A percentile compares a stretch with the other conserved stretches of the same genome.
Evolutionary conservation across 2,888 invertebrate species (phyloP).

Genomic region (Noctua fimbriata): DNA sequence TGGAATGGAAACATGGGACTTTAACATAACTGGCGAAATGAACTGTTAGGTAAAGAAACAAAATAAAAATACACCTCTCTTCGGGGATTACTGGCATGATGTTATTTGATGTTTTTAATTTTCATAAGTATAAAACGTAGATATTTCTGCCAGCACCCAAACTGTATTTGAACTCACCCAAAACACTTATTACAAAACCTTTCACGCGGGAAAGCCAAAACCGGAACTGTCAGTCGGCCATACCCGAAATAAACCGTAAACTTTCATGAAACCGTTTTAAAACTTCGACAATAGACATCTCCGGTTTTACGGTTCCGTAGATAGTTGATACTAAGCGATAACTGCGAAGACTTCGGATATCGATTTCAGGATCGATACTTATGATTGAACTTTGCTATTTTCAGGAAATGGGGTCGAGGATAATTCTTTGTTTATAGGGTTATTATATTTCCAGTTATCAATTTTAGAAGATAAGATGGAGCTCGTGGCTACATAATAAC

Average conservation of each 20-base stretch:
- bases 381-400: slow-evolving; percentile 42
- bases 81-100: no score
- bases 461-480: slow-evolving; percentile 1
- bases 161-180: not conserved
- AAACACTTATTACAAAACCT: not conserved
- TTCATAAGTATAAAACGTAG: not conserved
- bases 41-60: no score
- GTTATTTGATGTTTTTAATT: no score
- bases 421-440: not conserved
- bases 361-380: slow-evolving; percentile 20
- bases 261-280: slow-evolving; percentile 2
- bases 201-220: slow-evolving; percentile 6
- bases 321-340: slow-evolving; percentile 2
- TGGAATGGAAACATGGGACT: no score
- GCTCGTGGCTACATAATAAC: no score
- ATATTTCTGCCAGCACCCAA: not conserved
- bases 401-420: slow-evolving; percentile 10
- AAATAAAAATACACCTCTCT: no score
- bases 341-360: slow-evolving; percentile 26
- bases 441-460: slow-evolving; percentile 22
- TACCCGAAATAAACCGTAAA: slow-evolving; percentile 29
- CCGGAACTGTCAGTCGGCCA: slow-evolving; percentile 15
- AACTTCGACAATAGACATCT: slow-evolving; percentile 28
- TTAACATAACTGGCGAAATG: no score
- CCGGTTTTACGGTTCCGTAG: slow-evolving; percentile 17